These are phyloP conservation scores for Calliopsis andreniformis DNA, from an alignment of 1,140 invertebrate species.

Conservation along the genomic window DNA sequence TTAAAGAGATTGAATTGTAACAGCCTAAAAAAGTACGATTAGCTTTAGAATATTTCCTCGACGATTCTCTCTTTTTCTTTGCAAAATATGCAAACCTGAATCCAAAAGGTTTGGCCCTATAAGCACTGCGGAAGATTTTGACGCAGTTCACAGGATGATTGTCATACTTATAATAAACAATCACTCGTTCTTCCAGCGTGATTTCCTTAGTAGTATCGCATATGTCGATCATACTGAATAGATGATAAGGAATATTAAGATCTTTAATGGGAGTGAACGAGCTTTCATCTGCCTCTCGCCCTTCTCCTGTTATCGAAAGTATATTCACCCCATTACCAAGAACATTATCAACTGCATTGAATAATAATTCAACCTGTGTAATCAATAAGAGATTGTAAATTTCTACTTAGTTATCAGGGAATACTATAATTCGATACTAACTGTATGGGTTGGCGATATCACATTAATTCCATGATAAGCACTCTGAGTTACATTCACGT, in stretches of 20 bases:
- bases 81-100: constrained; percentile 83
- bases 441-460: constrained; percentile 91
- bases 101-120: constrained; percentile 92
- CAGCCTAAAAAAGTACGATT: constrained; percentile 81
- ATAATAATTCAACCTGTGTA: constrained; percentile 81
- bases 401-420: not conserved
- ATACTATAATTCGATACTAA: constrained; percentile 73
- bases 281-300: constrained; percentile 92
- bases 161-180: constrained; percentile 99
- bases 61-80: not conserved
- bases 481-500: constrained; percentile 91
- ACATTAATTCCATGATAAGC: constrained; percentile 96
- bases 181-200: constrained; percentile 92
- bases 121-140: constrained; percentile 96
- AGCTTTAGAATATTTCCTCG: not conserved
- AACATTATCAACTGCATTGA: constrained; percentile 90
- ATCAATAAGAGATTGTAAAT: not conserved
- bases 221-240: constrained; percentile 98
- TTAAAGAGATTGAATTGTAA: constrained; percentile 97
- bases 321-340: constrained; percentile 95
- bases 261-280: constrained; percentile 92
- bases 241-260: constrained; percentile 94
- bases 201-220: constrained; percentile 97
- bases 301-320: constrained; percentile 95
- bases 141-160: constrained; percentile 98